Base-by-base conservation (phyloP, 2,797 vertebrate species). In the Phataginus tricuspis region DNA sequence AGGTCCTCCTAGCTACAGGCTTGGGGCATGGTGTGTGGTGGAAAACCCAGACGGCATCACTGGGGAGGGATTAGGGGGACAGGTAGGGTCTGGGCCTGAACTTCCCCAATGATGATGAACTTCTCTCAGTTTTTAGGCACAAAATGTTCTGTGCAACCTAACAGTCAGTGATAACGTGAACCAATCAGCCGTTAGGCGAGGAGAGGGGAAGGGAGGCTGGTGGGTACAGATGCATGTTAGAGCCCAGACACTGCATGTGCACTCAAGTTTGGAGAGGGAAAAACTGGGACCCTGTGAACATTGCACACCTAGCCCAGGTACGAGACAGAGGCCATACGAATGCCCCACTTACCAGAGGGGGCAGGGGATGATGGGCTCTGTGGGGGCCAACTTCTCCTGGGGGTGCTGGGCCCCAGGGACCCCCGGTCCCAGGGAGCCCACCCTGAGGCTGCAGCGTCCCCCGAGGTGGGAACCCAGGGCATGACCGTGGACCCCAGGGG, bases 301-400 rank as follows among this genome's bases (percentile, higher is more conserved):
- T 7, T 5, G 25, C 53, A 57, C 3, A 39, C 45, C 45, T 45
- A 39, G 11, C 34, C 12, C 31, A 3, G 9, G 11, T 42, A 49
- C 1, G 9, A 16, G 42, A 31, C 71, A 29, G 29, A 6, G 18
- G 31, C 45, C 45, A 45, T 45, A 10, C 45, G 45, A 11, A 45
- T 45, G 45, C 45, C 45, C 45, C 45, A 75, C 87, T 91, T 94
- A 98, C 97, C 97, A 23, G 94, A 83, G 13, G 42, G n/a, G 11
- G 25, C 39, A 53, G 34, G n/a, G 23, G 64, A 37, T 1, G 64
- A 37, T 1, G 14, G 49, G 63, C 14, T 74, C 49, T 85, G 34
- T 16, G 23, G 10, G 7, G 69, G 42, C 31, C n/a, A 23, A 55
- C 29, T 80, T 34, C 68, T 53, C 39, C 59, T 69, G 0, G 34